Base-by-base conservation (phyloP, 2,888 invertebrate species). In the Esperia sulphurella region DNA sequence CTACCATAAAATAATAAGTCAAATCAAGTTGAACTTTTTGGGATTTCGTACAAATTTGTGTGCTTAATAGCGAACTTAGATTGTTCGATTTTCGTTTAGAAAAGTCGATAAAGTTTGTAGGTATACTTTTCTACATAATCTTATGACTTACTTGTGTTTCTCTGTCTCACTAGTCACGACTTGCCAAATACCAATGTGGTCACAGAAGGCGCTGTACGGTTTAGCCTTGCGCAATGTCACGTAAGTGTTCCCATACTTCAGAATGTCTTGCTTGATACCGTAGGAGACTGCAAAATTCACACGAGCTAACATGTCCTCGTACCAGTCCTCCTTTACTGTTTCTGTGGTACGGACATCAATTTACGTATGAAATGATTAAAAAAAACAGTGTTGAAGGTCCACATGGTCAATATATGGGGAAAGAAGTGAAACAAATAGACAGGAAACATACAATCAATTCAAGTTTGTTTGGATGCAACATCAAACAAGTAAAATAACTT, bases 121-220 rank as follows among this genome's bases (percentile, higher is more conserved):
- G 21, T 21, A 21, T 21, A 21, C 21, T 21, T 3, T 21, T 21
- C 21, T 44, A 35, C 14, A 21, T 8, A 44, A 44, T 12, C 21
- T 21, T 3, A 21, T 37, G 35, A 37, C 9, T 12, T 46, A 54
- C 52, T 14, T 14, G 7, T 29, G 14, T 14, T 47, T 54, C 12
- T 43, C 51, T 6, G 13, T 43, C 37, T 55, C 51, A 35, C 54
- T 51, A 0, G 51, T 31, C 8, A 46, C 35, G 14, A 65, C 66
- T 29, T 49, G 59, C 54, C 59, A 65, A 1, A 61, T 29, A 46
- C 63, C 61, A 30, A 71, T 51, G 8, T 57, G 51, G 49, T 75
- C 72, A 14, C 65, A 62, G 48, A 57, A 75, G 0, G 63, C 54
- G 43, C 71, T 71, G 1, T 45, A 51, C 0, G 61, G 55, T 1